These are phyloP conservation scores for Sialis fuliginosa DNA, from an alignment of 2,888 invertebrate genomes.

Conservation along the genomic window DNA sequence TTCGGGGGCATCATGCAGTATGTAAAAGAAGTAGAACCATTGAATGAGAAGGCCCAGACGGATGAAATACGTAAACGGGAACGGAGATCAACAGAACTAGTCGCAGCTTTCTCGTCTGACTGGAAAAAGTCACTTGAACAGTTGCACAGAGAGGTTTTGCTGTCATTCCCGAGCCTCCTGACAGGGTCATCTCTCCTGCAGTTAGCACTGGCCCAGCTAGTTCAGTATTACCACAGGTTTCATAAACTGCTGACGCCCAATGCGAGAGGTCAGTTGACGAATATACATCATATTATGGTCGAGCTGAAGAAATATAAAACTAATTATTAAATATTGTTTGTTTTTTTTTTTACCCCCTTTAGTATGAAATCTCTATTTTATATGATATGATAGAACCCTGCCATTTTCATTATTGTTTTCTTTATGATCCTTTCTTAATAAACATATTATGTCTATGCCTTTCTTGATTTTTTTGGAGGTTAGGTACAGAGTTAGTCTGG, in stretches of 20 bases:
- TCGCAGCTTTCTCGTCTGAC: conserved; percentile 74
- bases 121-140: conserved; percentile 95
- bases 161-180: conserved; percentile 90
- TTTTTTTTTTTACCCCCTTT: no score
- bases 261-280: conserved; percentile 76
- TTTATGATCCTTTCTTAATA: no score
- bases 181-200: conserved; percentile 90
- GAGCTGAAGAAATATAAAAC: conserved; percentile 99
- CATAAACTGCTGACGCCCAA: conserved; percentile 82
- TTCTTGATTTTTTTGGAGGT: no score
- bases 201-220: conserved; percentile 82
- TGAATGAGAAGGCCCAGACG: conserved; percentile 56
- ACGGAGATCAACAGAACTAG: conserved; percentile 66
- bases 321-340: conserved; percentile 44
- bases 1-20: conserved; percentile 94
- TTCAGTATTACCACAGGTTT: conserved; percentile 96
- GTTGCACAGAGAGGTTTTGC: conserved; percentile 83
- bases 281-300: conserved; percentile 97
- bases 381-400: no score
- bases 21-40: conserved; percentile 85
- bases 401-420: no score
- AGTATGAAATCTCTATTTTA: no score
- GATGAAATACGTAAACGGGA: conserved; percentile 58
- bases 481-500: no score
- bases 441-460: no score